Percentiles rank a stretch among this genome's conserved stretches.
phyloP scores from a whole-genome alignment of 2,797 vertebrate species.

The Sebastiscus tertius region DNA sequence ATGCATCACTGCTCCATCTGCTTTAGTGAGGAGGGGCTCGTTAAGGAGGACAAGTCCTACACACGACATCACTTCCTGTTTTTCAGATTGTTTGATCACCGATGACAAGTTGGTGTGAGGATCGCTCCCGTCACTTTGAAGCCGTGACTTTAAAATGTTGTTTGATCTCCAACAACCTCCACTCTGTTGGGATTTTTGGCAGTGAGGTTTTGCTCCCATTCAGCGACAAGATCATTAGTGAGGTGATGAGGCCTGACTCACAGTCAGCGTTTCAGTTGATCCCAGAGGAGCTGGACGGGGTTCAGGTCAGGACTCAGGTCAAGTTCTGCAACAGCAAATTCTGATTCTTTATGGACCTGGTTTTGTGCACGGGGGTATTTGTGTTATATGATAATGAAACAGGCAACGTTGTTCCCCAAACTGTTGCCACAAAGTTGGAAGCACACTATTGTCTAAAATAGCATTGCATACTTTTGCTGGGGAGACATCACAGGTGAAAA shows the following conservation, averaged over 20 bases:
- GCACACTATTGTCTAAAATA: no score
- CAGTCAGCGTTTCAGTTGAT: neutral
- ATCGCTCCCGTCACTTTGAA: neutral
- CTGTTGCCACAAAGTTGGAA: no score
- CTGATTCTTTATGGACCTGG: no score
- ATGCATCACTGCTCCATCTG: conserved; percentile 56
- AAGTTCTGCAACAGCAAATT: neutral
- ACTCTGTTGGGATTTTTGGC: neutral
- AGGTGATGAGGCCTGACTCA: neutral
- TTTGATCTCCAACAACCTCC: neutral
- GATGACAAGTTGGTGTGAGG: neutral
- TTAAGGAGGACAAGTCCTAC: neutral
- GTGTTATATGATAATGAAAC: no score
- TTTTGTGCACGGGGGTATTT: no score
- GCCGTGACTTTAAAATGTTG: neutral
- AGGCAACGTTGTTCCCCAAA: no score
- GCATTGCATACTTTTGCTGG: no score
- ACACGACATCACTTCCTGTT: conserved; percentile 7
- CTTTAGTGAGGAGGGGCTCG: conserved; percentile 15
- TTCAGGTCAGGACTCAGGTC: neutral
- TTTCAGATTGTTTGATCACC: conserved; percentile 21
- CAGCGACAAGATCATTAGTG: neutral
- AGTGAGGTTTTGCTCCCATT: neutral
- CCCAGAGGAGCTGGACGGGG: neutral
- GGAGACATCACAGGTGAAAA: no score